phyloP scores from a whole-genome alignment of 2,797 vertebrate species.

The Catostomus latipinnis region DNA sequence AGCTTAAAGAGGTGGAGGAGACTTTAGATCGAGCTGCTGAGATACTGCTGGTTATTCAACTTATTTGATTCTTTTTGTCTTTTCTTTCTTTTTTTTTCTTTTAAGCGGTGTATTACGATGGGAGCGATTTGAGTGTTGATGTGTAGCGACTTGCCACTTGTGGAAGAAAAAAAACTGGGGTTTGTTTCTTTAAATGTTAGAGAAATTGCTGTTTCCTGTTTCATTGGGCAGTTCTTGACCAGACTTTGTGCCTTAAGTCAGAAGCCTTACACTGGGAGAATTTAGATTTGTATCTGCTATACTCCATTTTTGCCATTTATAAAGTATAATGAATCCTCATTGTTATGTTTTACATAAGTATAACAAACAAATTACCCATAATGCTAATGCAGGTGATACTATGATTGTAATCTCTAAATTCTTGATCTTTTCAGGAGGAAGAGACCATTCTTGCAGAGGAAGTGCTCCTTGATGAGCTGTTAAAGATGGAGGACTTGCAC shows the following conservation, averaged over 20 bases:
- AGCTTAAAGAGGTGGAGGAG: conserved; percentile 71
- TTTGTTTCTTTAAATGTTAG: too few species aligned
- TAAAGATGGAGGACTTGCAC: conserved; percentile 60
- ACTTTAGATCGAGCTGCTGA: conserved; percentile 69
- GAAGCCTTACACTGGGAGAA: neutral
- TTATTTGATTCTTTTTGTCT: neutral
- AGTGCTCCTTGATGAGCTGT: conserved; percentile 69
- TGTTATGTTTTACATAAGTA: too few species aligned
- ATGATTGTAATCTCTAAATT: too few species aligned
- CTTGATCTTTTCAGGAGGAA: conserved; percentile 71
- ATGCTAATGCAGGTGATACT: too few species aligned
- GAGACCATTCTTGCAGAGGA: conserved; percentile 76
- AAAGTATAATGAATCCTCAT: neutral
- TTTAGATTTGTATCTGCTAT: neutral
- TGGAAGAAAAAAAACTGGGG: too few species aligned
- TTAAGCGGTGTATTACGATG: too few species aligned
- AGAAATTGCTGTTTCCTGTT: neutral
- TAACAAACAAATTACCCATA: too few species aligned
- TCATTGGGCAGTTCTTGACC: neutral
- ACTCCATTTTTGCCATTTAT: neutral
- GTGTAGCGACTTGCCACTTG: too few species aligned
- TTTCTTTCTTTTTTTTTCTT: too few species aligned
- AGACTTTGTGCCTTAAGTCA: neutral
- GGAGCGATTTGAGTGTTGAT: too few species aligned
- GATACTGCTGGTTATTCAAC: conserved; percentile 67